phyloP scores from a whole-genome alignment of 2,888 invertebrate species.

The Laothoe populi region DNA sequence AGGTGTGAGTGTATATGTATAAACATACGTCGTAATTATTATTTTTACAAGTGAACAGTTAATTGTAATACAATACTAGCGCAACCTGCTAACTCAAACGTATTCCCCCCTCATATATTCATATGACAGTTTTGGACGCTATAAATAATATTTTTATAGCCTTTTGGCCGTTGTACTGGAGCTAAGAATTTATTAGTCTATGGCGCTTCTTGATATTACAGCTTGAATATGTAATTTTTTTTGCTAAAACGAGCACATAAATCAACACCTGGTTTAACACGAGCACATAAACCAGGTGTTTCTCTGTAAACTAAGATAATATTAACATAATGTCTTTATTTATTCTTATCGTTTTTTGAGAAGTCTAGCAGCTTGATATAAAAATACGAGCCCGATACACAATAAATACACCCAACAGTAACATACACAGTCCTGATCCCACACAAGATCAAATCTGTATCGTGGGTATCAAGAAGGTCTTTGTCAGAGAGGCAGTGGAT shows the following conservation, averaged over 20 bases:
- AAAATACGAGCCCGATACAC: too few relatives aligned
- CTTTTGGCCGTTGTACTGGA: constrained; percentile 31
- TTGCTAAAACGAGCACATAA: not conserved
- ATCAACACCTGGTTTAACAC: too few relatives aligned
- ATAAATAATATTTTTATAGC: constrained; percentile 49
- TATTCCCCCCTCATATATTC: constrained; percentile 44
- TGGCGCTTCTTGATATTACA: constrained; percentile 23
- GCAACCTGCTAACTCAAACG: constrained; percentile 32
- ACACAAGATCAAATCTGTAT: too few relatives aligned
- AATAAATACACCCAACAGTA: too few relatives aligned
- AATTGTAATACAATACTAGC: constrained; percentile 9
- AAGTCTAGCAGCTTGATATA: not conserved
- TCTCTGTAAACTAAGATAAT: not conserved
- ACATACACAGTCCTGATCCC: too few relatives aligned
- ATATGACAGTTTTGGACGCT: constrained; percentile 41
- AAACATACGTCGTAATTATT: not conserved
- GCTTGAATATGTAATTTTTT: constrained; percentile 21
- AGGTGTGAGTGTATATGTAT: too few relatives aligned
- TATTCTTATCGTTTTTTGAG: not conserved
- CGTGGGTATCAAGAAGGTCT: too few relatives aligned
- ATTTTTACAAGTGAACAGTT: not conserved
- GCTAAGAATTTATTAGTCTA: constrained; percentile 14
- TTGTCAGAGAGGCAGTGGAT: too few relatives aligned
- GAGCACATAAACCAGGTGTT: not conserved
- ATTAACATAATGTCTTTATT: not conserved